Percentiles rank a stretch among this genome's conserved stretches.
These are phyloP conservation scores for Parambassis ranga DNA, from an alignment of 2,797 vertebrate genomes.

Conservation along the genomic window DNA sequence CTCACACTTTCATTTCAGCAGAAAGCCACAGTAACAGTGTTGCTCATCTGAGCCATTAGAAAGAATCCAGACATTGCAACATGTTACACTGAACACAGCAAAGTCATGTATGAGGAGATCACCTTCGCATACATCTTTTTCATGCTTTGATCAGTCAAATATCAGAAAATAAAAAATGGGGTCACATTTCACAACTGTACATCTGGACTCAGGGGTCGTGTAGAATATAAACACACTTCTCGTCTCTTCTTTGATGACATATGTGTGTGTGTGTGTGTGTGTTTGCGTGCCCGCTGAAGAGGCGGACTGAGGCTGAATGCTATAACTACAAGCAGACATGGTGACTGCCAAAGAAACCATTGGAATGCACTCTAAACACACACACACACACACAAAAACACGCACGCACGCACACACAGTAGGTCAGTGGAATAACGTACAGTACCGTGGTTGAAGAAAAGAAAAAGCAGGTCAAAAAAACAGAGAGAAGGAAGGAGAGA, in stretches of 20 bases:
- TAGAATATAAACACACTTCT: background rate
- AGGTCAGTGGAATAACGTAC: conserved; percentile 31
- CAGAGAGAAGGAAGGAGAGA: background rate
- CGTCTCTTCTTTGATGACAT: conserved; percentile 3
- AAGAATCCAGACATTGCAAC: background rate
- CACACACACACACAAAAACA: conserved; percentile 32
- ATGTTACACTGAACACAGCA: no score
- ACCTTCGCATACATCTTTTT: no score
- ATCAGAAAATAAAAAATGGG: no score
- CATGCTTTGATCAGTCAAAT: no score
- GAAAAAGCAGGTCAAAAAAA: conserved; percentile 14
- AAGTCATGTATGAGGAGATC: no score
- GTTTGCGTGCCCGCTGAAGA: background rate
- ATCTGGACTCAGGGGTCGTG: background rate
- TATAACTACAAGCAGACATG: conserved; percentile 51
- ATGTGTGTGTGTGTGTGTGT: background rate
- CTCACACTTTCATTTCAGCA: background rate
- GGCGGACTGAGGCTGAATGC: conserved; percentile 15
- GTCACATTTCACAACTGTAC: no score
- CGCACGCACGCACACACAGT: conserved; percentile 8
- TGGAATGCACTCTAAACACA: conserved; percentile 62
- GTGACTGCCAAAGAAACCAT: conserved; percentile 66
- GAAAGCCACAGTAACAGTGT: background rate
- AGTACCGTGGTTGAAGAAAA: background rate
- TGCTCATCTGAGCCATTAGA: background rate